Evolutionary conservation across 2,797 vertebrate species (phyloP), one percentile per base, ranked within the genome.

Genomic region (Macropodus opercularis): DNA sequence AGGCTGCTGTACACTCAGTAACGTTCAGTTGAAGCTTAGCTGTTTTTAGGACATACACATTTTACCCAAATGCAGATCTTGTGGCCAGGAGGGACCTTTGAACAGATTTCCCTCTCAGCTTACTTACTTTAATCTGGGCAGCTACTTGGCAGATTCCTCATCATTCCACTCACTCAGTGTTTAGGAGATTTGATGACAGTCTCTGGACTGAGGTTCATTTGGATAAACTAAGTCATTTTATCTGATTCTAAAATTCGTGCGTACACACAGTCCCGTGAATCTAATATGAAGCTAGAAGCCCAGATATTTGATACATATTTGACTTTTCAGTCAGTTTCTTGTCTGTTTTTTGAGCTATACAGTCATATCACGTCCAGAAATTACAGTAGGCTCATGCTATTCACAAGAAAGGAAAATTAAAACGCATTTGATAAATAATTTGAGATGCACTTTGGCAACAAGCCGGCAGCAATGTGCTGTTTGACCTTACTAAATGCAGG

Each of bases 81-180:
- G 44, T 43, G 11, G 42, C 39, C 47, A 44, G 60, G 26, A 55
- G 53, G 65, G 54, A 79, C 43, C 60, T 72, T 72, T 76, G 73
- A 56, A 73, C 77, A 65, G 49, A 69, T 68, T 73, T 34, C 46
- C 36, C 32, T 29, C 41, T 68, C 62, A 49, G 48, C 52, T 63
- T 31, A 41, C 46, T 69, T 71, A 12, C n/a, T 77, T 77, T 85
- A 85, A 87, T 88, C 84, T 80, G 56, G 58, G 61, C 67, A 61
- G 48, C 72, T 73, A 77, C 72, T 85, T 84, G 64, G 61, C 59
- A 14, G 57, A 84, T 72, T 75, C 46, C 59, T 66, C 69, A 51
- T 83, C 21, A 49, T 72, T 79, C 72, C 55, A 24, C 39, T 80
- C 68, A 31, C 49, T 75, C 75, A 53, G 60, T 69, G 59, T 76